Conservation (phyloP, 1,140 invertebrate genomes). For the Heterodera carotae region DNA sequence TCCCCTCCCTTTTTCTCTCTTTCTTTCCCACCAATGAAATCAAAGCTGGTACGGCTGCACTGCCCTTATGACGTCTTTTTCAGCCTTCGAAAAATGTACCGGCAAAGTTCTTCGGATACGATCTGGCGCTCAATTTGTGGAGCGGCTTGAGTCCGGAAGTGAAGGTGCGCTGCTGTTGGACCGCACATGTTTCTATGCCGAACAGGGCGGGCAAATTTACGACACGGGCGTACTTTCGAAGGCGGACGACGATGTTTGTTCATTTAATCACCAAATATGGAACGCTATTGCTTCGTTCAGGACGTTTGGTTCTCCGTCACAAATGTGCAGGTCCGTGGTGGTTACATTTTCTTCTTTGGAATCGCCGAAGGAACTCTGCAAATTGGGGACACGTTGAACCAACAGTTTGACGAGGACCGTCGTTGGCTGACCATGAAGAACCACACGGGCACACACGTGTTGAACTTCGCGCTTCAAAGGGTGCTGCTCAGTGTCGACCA, state of each 20-base stretch:
- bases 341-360: constrained; percentile 91
- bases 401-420: constrained; percentile 81
- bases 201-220: constrained; percentile 96
- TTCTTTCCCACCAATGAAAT: too few species aligned
- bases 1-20: too few species aligned
- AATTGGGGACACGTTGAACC: constrained; percentile 81
- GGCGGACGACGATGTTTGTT: constrained; percentile 74
- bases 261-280: too few species aligned
- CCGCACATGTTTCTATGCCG: constrained; percentile 82
- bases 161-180: constrained; percentile 91
- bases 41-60: too few species aligned
- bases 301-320: constrained; percentile 86
- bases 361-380: constrained; percentile 73
- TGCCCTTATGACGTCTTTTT: not conserved
- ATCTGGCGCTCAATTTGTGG: constrained; percentile 81
- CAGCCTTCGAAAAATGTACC: constrained; percentile 68
- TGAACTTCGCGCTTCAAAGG: constrained; percentile 89
- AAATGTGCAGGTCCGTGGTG: constrained; percentile 92
- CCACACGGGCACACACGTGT: constrained; percentile 94
- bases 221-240: constrained; percentile 94
- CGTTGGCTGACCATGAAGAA: constrained; percentile 92
- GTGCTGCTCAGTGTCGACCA: constrained; percentile 91
- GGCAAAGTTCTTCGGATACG: constrained; percentile 72
- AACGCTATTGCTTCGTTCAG: not conserved
- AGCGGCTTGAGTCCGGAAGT: constrained; percentile 79